Evolutionary conservation across 2,888 invertebrate genomes (phyloP).

Genomic region (Lumbricus terrestris): DNA sequence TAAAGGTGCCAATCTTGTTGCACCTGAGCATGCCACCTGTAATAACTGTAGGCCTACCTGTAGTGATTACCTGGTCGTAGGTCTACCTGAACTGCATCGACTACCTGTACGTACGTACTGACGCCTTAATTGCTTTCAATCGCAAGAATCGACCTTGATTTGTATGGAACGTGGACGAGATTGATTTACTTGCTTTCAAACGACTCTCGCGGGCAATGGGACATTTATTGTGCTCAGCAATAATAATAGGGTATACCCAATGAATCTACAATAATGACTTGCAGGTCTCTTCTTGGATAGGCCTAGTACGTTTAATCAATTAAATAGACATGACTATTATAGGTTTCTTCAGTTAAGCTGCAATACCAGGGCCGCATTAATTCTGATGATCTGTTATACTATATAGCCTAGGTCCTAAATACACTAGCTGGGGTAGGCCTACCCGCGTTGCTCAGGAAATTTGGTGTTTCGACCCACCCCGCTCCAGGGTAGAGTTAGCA

Average conservation of each 20-base stretch:
- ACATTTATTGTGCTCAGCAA: not conserved
- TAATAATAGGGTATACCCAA: too few species aligned
- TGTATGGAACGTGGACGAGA: not conserved
- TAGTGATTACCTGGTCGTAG: constrained; percentile 12
- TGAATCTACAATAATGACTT: not conserved
- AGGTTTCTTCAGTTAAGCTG: not conserved
- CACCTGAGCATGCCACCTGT: constrained; percentile 16
- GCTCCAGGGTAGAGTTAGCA: too few species aligned
- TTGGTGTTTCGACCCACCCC: too few species aligned
- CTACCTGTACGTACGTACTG: not conserved
- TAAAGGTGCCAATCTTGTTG: not conserved
- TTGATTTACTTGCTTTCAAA: not conserved
- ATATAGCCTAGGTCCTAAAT: too few species aligned
- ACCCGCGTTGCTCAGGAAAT: too few species aligned
- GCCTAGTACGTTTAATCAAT: too few species aligned
- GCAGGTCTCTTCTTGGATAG: not conserved
- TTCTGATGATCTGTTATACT: too few species aligned
- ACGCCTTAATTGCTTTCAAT: not conserved
- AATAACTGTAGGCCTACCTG: constrained; percentile 8
- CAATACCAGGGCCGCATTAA: too few species aligned
- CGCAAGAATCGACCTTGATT: constrained; percentile 10
- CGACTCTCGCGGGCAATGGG: not conserved
- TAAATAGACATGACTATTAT: not conserved
- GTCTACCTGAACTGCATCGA: not conserved
- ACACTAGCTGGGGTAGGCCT: too few species aligned